Evolutionary conservation across 2,113 vertebrate genomes (phyloP).

Genomic region (Lichenostomus cassidix): DNA sequence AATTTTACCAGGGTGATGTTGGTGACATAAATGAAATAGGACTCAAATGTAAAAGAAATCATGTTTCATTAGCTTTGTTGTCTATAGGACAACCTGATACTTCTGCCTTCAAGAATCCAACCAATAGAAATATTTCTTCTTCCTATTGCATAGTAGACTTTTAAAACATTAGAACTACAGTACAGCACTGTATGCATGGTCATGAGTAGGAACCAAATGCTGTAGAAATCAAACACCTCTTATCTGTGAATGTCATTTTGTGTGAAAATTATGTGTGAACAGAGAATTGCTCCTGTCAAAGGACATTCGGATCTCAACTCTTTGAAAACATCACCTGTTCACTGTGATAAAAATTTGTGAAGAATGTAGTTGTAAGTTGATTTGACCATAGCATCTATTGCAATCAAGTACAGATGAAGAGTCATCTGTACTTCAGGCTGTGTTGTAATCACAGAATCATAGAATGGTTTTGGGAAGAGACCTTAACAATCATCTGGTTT

Average conservation of each 20-base stretch:
- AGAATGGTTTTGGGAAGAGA: neutral
- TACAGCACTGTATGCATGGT: neutral
- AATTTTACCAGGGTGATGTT: neutral
- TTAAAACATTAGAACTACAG: neutral
- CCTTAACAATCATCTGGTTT: neutral
- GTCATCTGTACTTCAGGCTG: neutral
- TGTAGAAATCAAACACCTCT: conserved; percentile 6
- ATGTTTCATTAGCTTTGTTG: neutral
- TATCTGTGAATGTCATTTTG: neutral
- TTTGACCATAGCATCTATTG: neutral
- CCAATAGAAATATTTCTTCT: neutral
- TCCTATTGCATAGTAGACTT: neutral
- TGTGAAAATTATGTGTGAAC: neutral
- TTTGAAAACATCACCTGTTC: neutral
- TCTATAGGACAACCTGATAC: neutral
- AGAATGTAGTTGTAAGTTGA: neutral
- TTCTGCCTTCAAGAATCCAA: neutral
- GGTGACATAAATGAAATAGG: neutral
- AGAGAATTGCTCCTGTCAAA: neutral
- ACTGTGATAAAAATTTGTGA: neutral
- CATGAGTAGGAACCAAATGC: neutral
- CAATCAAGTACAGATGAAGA: neutral
- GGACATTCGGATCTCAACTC: neutral
- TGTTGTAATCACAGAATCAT: neutral
- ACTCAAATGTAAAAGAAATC: neutral